Evolutionary conservation across 2,113 vertebrate species (phyloP).

Genomic region (Entosphenus tridentatus): DNA sequence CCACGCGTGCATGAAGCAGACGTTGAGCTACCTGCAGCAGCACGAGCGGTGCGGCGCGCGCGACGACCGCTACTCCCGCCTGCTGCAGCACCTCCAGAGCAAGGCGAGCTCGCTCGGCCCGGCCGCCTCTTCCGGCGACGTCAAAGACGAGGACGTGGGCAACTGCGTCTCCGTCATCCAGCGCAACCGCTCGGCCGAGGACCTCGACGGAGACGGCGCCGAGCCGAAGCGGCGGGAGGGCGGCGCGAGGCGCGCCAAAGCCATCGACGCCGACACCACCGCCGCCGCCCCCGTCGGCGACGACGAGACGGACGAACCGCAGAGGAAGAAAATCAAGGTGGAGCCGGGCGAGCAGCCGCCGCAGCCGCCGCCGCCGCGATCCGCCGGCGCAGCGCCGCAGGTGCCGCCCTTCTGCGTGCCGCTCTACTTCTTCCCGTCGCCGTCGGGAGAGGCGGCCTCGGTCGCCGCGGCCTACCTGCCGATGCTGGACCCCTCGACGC

Average conservation of each 20-base stretch:
- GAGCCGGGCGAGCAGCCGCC: conserved; percentile 17
- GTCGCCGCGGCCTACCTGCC: conserved; percentile 52
- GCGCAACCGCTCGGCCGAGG: conserved; percentile 54
- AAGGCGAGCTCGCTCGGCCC: no score
- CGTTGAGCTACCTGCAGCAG: no score
- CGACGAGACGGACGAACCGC: conserved; percentile 28
- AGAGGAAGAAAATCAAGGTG: conserved; percentile 38
- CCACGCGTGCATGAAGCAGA: conserved; percentile 16
- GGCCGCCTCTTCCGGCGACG: no score
- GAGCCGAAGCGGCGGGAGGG: conserved; percentile 73
- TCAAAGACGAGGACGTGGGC: no score
- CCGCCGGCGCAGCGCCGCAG: conserved; percentile 6
- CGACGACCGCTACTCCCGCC: no score
- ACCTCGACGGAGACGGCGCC: conserved; percentile 69
- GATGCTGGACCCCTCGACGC: conserved; percentile 45
- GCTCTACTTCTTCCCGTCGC: conserved; percentile 51
- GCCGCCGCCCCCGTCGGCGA: not conserved
- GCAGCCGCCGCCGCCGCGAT: conserved; percentile 14
- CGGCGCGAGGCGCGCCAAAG: conserved; percentile 30
- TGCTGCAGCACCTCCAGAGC: no score
- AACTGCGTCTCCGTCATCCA: conserved; percentile 91
- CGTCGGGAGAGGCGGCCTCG: conserved; percentile 31
- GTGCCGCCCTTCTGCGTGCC: conserved; percentile 48
- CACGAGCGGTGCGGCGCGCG: no score
- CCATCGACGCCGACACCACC: not conserved